phyloP scores from a whole-genome alignment of 2,797 vertebrate genomes.

The Aphelocoma californica region DNA sequence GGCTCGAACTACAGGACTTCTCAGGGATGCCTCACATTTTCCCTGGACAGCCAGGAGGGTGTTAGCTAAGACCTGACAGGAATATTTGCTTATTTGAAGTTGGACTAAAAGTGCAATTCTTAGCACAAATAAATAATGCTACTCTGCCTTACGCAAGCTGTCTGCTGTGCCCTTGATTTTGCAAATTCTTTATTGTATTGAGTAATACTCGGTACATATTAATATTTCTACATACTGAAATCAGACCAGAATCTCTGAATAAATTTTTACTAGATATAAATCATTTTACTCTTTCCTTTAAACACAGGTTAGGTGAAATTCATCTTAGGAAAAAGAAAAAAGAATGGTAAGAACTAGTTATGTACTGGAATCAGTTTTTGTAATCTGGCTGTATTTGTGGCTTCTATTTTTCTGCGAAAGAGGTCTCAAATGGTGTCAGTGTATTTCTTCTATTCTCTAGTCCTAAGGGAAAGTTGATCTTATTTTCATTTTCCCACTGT shows the following conservation, averaged over 20 bases:
- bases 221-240: neutral
- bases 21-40: constrained; percentile 51
- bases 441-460: constrained; percentile 55
- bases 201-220: neutral
- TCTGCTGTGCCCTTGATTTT: neutral
- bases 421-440: constrained; percentile 54
- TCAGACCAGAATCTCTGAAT: neutral
- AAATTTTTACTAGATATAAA: neutral
- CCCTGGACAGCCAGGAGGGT: constrained; percentile 43
- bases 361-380: constrained; percentile 26
- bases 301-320: neutral
- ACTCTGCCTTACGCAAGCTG: constrained; percentile 17
- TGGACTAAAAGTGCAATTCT: constrained; percentile 35
- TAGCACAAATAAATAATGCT: constrained; percentile 31
- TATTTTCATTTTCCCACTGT: constrained; percentile 73
- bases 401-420: constrained; percentile 67
- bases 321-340: neutral
- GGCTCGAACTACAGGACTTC: constrained; percentile 49
- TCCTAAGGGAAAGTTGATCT: constrained; percentile 74
- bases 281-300: neutral
- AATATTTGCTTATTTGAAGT: constrained; percentile 60
- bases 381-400: constrained; percentile 54
- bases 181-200: neutral
- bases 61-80: constrained; percentile 40
- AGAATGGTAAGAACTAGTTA: constrained; percentile 19